Percentiles rank a stretch among this genome's conserved stretches.
Conservation (phyloP, 2,797 vertebrate genomes). For the Takifugu rubripes region DNA sequence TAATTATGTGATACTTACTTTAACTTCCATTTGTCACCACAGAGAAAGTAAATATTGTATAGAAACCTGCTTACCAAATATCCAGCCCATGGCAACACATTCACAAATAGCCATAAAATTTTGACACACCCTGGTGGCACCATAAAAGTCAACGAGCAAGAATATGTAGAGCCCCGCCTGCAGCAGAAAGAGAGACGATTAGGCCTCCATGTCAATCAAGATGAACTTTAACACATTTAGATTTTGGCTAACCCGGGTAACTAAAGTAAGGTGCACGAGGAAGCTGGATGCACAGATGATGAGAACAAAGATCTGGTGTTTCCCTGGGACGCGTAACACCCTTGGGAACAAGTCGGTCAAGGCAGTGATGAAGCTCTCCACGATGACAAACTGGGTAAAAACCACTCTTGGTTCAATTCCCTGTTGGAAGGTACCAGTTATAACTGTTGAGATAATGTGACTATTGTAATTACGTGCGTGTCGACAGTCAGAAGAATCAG, state of each 20-base stretch:
- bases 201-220: not conserved
- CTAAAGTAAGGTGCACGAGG: constrained; percentile 39
- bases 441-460: not conserved
- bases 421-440: not conserved
- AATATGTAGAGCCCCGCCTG: constrained; percentile 2
- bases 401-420: not conserved
- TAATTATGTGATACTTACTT: too few relatives aligned
- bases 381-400: constrained; percentile 45
- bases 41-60: too few relatives aligned
- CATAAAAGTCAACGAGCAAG: constrained; percentile 3
- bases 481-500: not conserved
- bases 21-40: too few relatives aligned
- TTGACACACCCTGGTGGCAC: not conserved
- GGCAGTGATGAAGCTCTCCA: constrained; percentile 45
- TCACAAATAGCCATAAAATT: constrained; percentile 1
- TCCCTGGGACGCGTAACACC: constrained; percentile 18
- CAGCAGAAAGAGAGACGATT: too few relatives aligned
- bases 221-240: not conserved
- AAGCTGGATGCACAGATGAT: constrained; percentile 29
- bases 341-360: constrained; percentile 46
- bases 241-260: constrained; percentile 46
- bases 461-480: not conserved
- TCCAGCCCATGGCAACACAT: constrained; percentile 1
- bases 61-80: not conserved
- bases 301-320: constrained; percentile 46